Evolutionary conservation across 1,140 invertebrate genomes (phyloP), one percentile per base, ranked within the genome.

Genomic region (Adoxophyes honmai): DNA sequence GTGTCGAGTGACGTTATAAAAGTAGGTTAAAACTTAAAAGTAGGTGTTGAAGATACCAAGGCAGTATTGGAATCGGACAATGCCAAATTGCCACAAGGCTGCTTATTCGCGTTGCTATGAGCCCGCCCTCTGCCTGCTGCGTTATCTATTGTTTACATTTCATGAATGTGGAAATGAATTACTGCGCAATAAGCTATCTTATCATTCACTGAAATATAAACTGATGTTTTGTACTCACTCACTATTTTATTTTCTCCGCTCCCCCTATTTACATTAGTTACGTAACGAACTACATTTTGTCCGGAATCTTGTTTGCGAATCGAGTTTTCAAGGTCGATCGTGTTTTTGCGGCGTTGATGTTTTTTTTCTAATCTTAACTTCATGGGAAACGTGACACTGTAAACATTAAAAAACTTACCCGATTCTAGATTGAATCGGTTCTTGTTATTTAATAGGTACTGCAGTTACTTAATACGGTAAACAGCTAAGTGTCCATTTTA

Each of bases 321-420:
- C 33, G 1, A 8, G 48, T 34, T 51, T 51, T 38, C 55, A 57
- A 57, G 55, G 55, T 52, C 39, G 7, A 34, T 48, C n/a, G 18
- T 48, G 42, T 48, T 48, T 48, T 48, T 48, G 42, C 42, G 7
- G 28, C 21, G 21, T 28, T 11, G 15, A n/a, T 48, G 42, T 48
- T 48, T 48, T 48, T 48, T 48, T 48, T 48, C 21, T 48, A 44
- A 28, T 48, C 18, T 28, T 48, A 6, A 28, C 42, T 28, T 48
- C 11, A 48, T 48, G 42, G 42, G 18, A 11, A 28, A 48, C 42
- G 42, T 28, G 42, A 42, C 9, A n/a, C 9, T 2, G 18, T 11
- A 48, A 33, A 48, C 16, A 48, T 48, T 21, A 11, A 44, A 28
- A 6, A 28, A 28, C 21, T 28, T 28, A 6, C 21, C 21, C 6